These are phyloP conservation scores for Athalia cordata DNA, from an alignment of 2,888 invertebrate species.

Conservation along the genomic window DNA sequence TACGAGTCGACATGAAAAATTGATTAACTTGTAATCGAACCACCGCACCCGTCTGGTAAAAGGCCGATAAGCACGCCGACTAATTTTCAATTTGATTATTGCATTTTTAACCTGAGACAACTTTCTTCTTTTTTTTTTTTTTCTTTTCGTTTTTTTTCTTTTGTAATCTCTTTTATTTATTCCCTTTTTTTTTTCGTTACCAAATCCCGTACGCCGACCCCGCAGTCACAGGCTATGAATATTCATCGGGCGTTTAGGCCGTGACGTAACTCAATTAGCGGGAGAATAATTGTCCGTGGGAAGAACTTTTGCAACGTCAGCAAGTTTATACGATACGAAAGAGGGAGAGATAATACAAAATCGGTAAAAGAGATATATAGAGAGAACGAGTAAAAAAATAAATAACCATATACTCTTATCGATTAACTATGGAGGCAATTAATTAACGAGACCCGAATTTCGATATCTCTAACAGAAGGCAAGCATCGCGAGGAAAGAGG, in stretches of 20 bases:
- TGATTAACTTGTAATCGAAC: background rate
- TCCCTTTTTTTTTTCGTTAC: background rate
- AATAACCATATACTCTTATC: too few relatives aligned
- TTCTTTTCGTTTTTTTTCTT: too few relatives aligned
- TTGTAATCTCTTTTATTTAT: background rate
- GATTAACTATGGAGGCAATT: too few relatives aligned
- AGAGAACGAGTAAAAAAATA: background rate
- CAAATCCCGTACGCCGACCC: conserved; percentile 1
- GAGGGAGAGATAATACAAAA: background rate
- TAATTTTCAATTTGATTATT: conserved; percentile 27
- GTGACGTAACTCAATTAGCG: conserved; percentile 67
- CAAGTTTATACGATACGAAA: conserved; percentile 11
- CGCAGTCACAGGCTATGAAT: conserved; percentile 59
- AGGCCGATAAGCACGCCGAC: conserved; percentile 21
- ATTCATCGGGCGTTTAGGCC: conserved; percentile 67
- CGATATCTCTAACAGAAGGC: too few relatives aligned
- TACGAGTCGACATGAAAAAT: background rate
- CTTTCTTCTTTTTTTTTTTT: conserved; percentile 11
- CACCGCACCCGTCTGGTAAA: conserved; percentile 4
- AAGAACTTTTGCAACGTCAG: conserved; percentile 32
- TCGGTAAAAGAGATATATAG: background rate
- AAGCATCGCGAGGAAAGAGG: too few relatives aligned
- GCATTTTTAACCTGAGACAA: conserved; percentile 30
- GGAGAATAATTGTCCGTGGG: conserved; percentile 63
- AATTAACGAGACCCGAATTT: too few relatives aligned